Evolutionary conservation across 1,140 invertebrate species (phyloP).

Genomic region (Drosophila suzukii): DNA sequence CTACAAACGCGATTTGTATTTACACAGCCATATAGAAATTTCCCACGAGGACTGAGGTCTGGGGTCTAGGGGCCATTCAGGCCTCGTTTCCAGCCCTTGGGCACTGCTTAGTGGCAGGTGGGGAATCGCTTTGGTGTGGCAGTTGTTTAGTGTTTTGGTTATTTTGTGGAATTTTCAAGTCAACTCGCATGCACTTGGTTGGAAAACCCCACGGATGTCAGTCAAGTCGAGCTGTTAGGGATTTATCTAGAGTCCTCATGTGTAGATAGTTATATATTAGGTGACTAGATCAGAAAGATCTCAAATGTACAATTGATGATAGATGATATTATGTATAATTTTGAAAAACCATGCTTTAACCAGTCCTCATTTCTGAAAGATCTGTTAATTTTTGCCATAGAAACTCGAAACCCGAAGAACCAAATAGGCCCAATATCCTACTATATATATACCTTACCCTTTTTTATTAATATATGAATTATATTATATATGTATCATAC

Average conservation of each 20-base stretch:
- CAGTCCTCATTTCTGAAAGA: background rate
- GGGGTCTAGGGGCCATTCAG: slow-evolving; percentile 40
- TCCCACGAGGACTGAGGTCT: slow-evolving; percentile 54
- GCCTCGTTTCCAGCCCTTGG: slow-evolving; percentile 63
- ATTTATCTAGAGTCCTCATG: background rate
- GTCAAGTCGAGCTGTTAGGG: slow-evolving; percentile 2
- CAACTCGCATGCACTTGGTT: slow-evolving; percentile 63
- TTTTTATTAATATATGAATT: too few species aligned
- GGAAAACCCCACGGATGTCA: slow-evolving; percentile 44
- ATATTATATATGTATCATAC: too few species aligned
- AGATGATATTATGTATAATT: too few species aligned
- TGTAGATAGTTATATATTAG: background rate
- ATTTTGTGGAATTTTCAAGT: slow-evolving; percentile 68
- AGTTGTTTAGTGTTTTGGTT: slow-evolving; percentile 58
- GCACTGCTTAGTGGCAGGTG: slow-evolving; percentile 26
- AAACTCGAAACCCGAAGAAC: too few species aligned
- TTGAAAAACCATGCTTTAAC: too few species aligned
- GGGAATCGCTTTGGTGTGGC: slow-evolving; percentile 31
- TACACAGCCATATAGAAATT: slow-evolving; percentile 61
- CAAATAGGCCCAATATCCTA: too few species aligned
- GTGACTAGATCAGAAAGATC: background rate
- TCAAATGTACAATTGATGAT: too few species aligned
- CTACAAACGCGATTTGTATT: slow-evolving; percentile 63
- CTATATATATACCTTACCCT: too few species aligned
- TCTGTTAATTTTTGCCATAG: too few species aligned